Evolutionary conservation across 2,888 invertebrate genomes (phyloP), one percentile per base, ranked within the genome.

Genomic region (Agrochola lychnidis): DNA sequence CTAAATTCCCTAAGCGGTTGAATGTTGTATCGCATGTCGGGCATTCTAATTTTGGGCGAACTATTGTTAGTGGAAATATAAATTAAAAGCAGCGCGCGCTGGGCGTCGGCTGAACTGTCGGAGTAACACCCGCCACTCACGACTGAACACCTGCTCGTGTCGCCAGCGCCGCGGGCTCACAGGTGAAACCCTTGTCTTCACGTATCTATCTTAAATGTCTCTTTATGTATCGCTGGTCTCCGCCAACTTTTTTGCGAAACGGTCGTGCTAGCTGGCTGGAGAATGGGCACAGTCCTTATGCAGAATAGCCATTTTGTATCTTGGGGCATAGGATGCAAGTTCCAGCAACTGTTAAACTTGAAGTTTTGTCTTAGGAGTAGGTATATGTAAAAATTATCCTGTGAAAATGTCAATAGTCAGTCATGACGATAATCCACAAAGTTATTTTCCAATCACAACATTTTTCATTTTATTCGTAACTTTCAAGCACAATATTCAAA

Each of bases 21-120:
- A 53, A n/a, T 45, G 45, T 51, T 36, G 3, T 2, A 36, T 36
- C 3, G 36, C 3, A 2, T 2, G 36, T 36, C 45, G 2, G 25
- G 66, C 36, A 62, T 42, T 70, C 42, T 51, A 75, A 69, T 73
- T 66, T 59, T 30, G 16, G 63, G 14, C 4, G 16, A 73, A 76
- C 45, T 68, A 53, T 80, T 76, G 59, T 78, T 73, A 3, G 63
- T 36, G 30, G 36, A 36, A 36, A 36, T 36, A 36, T 36, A 36
- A 36, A 36, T 36, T 2, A 36, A 36, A 36, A 36, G 36, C 36
- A 36, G 36, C 36, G 36, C 36, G 36, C 36, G 36, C 36, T 36
- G 36, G 36, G 36, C 36, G 36, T 36, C 36, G 36, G 42, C 14
- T 22, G 48, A 42, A 22, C 36, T 68, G 53, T 62, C 7, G 36